Evolutionary conservation across 2,113 vertebrate genomes (phyloP).

Genomic region (Conger conger): DNA sequence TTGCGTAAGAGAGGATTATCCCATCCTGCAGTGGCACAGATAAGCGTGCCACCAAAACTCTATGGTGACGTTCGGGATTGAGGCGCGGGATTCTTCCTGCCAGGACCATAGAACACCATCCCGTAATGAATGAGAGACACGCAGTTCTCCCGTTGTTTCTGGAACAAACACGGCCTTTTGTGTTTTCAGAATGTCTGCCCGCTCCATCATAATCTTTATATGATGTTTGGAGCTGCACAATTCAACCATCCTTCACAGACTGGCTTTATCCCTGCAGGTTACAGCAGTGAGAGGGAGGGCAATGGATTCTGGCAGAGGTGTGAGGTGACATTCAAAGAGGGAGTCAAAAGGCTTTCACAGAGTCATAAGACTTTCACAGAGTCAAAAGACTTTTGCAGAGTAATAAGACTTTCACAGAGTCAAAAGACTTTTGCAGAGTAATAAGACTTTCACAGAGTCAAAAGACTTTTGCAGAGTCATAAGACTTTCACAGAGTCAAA

Average conservation of each 20-base stretch:
- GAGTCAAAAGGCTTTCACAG: background rate
- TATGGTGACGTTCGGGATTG: background rate
- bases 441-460: background rate
- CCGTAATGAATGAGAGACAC: background rate
- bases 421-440: background rate
- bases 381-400: background rate
- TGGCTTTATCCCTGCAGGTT: background rate
- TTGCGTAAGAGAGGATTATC: background rate
- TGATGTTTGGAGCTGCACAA: background rate
- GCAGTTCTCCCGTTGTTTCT: background rate
- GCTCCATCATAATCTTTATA: background rate
- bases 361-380: background rate
- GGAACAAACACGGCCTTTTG: background rate
- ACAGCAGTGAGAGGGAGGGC: background rate
- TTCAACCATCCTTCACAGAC: background rate
- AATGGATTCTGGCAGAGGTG: background rate
- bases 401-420: background rate
- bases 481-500: background rate
- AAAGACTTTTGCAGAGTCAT: background rate
- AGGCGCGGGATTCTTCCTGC: background rate
- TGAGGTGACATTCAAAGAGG: background rate
- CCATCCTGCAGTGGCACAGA: background rate
- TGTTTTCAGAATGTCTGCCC: background rate
- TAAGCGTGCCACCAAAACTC: background rate
- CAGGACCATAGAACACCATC: background rate